phyloP scores from a whole-genome alignment of 2,113 vertebrate species.

The Chunga burmeisteri region DNA sequence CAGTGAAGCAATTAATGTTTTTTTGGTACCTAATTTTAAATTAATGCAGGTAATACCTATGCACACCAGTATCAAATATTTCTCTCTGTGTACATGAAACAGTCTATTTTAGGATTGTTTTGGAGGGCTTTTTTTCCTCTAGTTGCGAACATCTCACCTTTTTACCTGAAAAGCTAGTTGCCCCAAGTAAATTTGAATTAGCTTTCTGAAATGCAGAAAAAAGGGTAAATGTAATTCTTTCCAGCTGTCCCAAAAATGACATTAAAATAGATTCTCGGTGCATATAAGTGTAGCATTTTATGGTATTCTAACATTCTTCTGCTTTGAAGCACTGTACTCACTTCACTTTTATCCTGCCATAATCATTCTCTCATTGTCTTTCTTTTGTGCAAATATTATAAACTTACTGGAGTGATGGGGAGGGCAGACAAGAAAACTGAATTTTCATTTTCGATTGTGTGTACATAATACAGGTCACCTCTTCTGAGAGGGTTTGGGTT shows the following conservation, averaged over 20 bases:
- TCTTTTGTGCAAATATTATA: neutral
- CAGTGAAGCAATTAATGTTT: neutral
- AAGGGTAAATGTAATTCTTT: neutral
- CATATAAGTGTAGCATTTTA: neutral
- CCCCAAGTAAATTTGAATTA: neutral
- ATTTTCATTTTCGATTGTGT: neutral
- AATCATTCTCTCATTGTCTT: neutral
- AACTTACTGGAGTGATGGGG: neutral
- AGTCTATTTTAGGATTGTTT: neutral
- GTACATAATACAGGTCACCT: neutral
- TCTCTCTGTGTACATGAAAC: neutral
- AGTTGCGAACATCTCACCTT: neutral
- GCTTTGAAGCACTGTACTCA: neutral
- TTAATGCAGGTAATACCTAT: neutral
- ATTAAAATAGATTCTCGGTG: neutral
- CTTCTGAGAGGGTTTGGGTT: rapidly evolving
- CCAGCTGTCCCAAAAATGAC: neutral
- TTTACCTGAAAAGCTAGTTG: neutral
- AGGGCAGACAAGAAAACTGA: neutral
- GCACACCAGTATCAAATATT: neutral
- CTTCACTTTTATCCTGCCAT: neutral
- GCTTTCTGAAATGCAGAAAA: neutral
- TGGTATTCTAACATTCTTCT: neutral
- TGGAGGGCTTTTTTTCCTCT: neutral
- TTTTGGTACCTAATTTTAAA: neutral